Percentiles rank a stretch among this genome's conserved stretches.
These are phyloP conservation scores for Pocillopora damicornis DNA, from an alignment of 64 coral and sea anemone genomes.

Conservation along the genomic window DNA sequence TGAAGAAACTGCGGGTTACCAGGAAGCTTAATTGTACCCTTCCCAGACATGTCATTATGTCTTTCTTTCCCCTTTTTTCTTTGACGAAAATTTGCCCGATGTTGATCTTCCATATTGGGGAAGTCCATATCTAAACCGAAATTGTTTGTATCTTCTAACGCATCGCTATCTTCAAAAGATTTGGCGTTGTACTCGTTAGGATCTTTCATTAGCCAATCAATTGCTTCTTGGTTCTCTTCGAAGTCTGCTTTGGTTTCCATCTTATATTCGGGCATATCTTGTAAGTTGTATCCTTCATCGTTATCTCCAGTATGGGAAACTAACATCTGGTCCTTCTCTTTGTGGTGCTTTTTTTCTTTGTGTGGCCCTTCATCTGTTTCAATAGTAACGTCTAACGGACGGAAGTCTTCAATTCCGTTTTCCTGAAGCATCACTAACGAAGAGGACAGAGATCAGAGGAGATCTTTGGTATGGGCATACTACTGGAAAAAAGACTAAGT, in stretches of 20 bases:
- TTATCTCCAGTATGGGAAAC: slow-evolving; percentile 17
- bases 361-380: slow-evolving; percentile 39
- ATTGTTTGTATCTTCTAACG: background rate
- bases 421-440: slow-evolving; percentile 57
- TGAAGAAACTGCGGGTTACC: background rate
- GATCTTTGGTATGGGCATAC: too few species aligned
- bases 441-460: background rate
- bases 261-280: slow-evolving; percentile 82
- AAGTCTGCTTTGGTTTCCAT: slow-evolving; percentile 82
- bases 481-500: too few species aligned
- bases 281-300: slow-evolving; percentile 34
- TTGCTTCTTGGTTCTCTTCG: slow-evolving; percentile 73
- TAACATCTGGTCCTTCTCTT: background rate
- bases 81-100: background rate
- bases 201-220: slow-evolving; percentile 83
- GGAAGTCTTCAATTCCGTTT: slow-evolving; percentile 75
- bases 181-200: slow-evolving; percentile 71
- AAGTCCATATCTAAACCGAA: background rate
- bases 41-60: background rate
- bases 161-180: slow-evolving; percentile 40
- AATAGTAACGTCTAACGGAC: slow-evolving; percentile 54
- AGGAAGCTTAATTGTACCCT: background rate
- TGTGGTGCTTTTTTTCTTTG: slow-evolving; percentile 16
- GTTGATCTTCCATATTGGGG: background rate
- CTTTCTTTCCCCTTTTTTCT: background rate